Evolutionary conservation across 1,140 invertebrate genomes (phyloP).

Genomic region (Drosophila kepulauana): DNA sequence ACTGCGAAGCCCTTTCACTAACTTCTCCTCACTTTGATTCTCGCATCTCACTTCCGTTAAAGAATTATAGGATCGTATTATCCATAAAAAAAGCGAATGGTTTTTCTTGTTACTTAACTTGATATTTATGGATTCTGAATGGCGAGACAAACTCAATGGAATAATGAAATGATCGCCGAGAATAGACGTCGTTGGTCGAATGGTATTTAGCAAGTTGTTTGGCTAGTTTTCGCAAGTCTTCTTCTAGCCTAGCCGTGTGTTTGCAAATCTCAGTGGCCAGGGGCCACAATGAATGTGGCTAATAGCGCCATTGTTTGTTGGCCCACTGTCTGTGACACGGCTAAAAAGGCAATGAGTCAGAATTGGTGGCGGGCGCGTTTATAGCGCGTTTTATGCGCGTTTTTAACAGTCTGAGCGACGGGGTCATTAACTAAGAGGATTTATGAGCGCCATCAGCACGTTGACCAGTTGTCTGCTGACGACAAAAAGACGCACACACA

Average conservation of each 20-base stretch:
- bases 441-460: conserved; percentile 68
- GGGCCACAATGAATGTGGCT: background rate
- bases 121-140: background rate
- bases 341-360: conserved; percentile 54
- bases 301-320: conserved; percentile 36
- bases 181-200: background rate
- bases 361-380: conserved; percentile 53
- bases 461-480: conserved; percentile 50
- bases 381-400: conserved; percentile 70
- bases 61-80: background rate
- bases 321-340: conserved; percentile 43
- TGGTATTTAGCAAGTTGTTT: conserved; percentile 24
- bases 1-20: no score
- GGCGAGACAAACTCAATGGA: background rate
- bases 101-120: background rate
- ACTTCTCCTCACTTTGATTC: no score
- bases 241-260: background rate
- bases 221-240: conserved; percentile 20
- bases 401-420: conserved; percentile 79
- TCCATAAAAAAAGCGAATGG: background rate
- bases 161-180: conserved; percentile 38
- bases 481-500: conserved; percentile 11
- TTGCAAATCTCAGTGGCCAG: conserved; percentile 12
- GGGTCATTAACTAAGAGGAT: conserved; percentile 81
- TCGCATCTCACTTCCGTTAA: background rate